Evolutionary conservation across 2,888 invertebrate species (phyloP).

Genomic region (Heliconius hortense): DNA sequence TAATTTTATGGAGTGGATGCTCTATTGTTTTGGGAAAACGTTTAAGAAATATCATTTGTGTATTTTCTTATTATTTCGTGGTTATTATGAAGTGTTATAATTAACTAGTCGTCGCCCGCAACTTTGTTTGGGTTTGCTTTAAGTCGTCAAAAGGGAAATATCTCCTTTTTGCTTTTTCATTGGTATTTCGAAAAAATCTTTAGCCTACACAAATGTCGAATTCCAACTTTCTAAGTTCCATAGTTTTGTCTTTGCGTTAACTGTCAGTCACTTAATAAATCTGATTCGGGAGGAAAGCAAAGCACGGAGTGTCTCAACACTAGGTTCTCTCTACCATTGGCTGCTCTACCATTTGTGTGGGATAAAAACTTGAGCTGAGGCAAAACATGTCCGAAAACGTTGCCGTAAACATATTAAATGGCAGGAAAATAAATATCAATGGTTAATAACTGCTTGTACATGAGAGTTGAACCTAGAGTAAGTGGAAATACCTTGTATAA

Average conservation of each 20-base stretch:
- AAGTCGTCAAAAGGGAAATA: neutral
- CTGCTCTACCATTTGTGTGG: too few species aligned
- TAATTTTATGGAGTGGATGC: constrained; percentile 12
- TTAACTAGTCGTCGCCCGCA: neutral
- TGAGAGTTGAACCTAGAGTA: neutral
- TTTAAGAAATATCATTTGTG: neutral
- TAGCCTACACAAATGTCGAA: too few species aligned
- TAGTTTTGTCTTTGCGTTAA: too few species aligned
- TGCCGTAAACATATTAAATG: too few species aligned
- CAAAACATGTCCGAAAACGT: too few species aligned
- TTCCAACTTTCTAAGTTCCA: too few species aligned
- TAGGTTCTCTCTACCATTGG: too few species aligned
- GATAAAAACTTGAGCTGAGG: too few species aligned
- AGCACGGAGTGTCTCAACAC: too few species aligned
- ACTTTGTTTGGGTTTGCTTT: neutral
- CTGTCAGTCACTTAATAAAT: too few species aligned
- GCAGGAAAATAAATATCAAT: neutral
- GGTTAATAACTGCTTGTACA: neutral
- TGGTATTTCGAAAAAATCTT: neutral
- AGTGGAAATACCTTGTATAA: neutral
- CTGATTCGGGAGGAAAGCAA: too few species aligned
- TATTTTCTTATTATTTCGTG: constrained; percentile 8
- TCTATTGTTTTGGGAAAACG: constrained; percentile 14
- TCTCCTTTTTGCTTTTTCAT: neutral
- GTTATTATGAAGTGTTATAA: neutral